A percentile compares a stretch with the other conserved stretches of the same genome.
Evolutionary conservation across 2,113 vertebrate species (phyloP).

Genomic region (Nicator chloris): DNA sequence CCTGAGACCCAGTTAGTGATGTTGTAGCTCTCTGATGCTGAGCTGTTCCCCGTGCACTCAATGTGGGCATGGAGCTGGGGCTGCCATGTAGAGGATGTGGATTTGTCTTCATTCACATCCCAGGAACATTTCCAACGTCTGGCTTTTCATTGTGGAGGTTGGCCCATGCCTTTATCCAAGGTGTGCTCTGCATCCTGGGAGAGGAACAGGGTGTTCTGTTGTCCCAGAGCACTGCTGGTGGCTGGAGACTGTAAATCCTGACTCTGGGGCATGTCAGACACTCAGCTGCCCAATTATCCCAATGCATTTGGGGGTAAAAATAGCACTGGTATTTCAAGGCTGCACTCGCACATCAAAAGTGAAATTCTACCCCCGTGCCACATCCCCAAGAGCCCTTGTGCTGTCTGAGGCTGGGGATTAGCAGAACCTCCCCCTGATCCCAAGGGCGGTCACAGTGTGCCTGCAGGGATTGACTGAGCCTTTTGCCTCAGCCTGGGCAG

Average conservation of each 20-base stretch:
- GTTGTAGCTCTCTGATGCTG: not conserved
- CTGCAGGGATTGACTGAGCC: not conserved
- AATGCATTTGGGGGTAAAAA: rapidly evolving
- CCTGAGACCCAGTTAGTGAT: not conserved
- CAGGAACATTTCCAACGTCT: not conserved
- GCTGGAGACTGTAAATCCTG: not conserved
- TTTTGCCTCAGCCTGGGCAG: not conserved
- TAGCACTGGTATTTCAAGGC: not conserved
- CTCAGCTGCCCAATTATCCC: not conserved
- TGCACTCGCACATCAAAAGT: not conserved
- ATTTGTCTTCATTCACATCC: not conserved
- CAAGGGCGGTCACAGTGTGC: not conserved
- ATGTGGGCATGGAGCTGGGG: not conserved
- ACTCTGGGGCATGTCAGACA: not conserved
- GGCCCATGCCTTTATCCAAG: not conserved
- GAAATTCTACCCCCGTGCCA: not conserved
- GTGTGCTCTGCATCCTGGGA: rapidly evolving
- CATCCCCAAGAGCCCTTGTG: not conserved
- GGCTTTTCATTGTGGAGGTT: not conserved
- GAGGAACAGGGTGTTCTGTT: not conserved
- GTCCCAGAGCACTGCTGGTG: not conserved
- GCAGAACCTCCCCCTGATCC: not conserved
- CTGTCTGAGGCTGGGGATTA: not conserved
- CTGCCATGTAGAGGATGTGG: not conserved
- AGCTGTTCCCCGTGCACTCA: rapidly evolving